phyloP scores from a whole-genome alignment of 2,113 vertebrate species.

The Todiramphus saurophagus region DNA sequence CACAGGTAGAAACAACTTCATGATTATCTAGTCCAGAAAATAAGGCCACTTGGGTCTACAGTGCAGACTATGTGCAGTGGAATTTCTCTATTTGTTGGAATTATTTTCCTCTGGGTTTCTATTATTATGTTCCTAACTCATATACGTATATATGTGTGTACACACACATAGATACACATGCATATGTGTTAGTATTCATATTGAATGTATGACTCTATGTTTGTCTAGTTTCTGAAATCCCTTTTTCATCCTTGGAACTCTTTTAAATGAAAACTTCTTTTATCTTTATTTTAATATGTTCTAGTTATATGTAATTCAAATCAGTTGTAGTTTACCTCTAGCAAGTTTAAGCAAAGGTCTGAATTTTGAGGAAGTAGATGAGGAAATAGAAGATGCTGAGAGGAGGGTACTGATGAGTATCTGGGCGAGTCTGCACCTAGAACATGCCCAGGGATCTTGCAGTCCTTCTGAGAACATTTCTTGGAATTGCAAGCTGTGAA shows the following conservation, averaged over 20 bases:
- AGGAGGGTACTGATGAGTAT: neutral
- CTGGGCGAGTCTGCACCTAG: neutral
- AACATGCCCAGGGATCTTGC: neutral
- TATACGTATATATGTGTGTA: neutral
- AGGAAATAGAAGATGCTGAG: neutral
- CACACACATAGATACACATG: neutral
- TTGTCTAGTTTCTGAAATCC: neutral
- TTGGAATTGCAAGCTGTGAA: neutral
- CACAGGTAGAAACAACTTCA: neutral
- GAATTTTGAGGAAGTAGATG: neutral
- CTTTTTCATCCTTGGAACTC: neutral
- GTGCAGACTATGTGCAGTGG: neutral
- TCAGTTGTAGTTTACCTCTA: neutral
- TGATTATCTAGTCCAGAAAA: neutral
- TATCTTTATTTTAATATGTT: neutral
- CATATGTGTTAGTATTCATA: neutral
- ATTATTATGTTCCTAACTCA: neutral
- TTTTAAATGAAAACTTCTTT: neutral
- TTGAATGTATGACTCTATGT: neutral
- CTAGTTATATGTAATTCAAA: neutral
- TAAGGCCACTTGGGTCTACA: neutral
- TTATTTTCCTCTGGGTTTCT: neutral
- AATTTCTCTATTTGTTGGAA: neutral
- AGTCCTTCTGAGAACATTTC: neutral
- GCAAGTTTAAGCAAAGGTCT: neutral